phyloP scores from a whole-genome alignment of 1,140 invertebrate genomes.

The Protaetia brevitarsis region DNA sequence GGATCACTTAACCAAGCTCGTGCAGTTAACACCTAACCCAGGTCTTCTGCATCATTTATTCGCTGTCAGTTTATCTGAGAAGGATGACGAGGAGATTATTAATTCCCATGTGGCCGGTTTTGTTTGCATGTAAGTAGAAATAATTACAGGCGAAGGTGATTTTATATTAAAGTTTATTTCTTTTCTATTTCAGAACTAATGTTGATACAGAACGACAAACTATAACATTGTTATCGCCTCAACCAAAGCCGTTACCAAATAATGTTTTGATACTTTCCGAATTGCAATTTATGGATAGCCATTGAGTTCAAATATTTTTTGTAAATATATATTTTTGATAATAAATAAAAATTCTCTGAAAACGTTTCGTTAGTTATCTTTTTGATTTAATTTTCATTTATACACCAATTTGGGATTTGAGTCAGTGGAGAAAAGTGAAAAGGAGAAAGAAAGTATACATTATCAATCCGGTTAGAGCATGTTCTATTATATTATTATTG shows the following conservation, averaged over 20 bases:
- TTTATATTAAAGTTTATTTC: constrained; percentile 32
- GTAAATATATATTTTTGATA: too few relatives aligned
- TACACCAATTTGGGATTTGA: too few relatives aligned
- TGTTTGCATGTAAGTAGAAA: constrained; percentile 83
- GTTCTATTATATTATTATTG: too few relatives aligned
- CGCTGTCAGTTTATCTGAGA: constrained; percentile 79
- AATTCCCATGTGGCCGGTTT: constrained; percentile 89
- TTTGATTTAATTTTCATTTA: too few relatives aligned
- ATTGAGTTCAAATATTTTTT: constrained; percentile 43
- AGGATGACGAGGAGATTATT: constrained; percentile 76
- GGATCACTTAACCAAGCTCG: constrained; percentile 89
- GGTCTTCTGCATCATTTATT: constrained; percentile 84
- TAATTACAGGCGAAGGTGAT: background rate
- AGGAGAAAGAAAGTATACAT: too few relatives aligned
- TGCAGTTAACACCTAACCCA: constrained; percentile 71
- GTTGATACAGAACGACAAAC: constrained; percentile 84
- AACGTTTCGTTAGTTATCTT: constrained; percentile 65
- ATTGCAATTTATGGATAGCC: constrained; percentile 85
- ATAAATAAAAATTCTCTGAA: too few relatives aligned
- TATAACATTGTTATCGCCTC: constrained; percentile 87
- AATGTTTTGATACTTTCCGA: constrained; percentile 79
- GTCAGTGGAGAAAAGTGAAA: too few relatives aligned
- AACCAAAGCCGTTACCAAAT: constrained; percentile 81
- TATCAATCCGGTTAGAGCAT: too few relatives aligned
- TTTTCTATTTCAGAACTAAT: constrained; percentile 82